Percentiles rank a stretch among this genome's conserved stretches.
Conservation (phyloP, 37 sponge, comb jelly and placozoan genomes). For the Tethya wilhelma region DNA sequence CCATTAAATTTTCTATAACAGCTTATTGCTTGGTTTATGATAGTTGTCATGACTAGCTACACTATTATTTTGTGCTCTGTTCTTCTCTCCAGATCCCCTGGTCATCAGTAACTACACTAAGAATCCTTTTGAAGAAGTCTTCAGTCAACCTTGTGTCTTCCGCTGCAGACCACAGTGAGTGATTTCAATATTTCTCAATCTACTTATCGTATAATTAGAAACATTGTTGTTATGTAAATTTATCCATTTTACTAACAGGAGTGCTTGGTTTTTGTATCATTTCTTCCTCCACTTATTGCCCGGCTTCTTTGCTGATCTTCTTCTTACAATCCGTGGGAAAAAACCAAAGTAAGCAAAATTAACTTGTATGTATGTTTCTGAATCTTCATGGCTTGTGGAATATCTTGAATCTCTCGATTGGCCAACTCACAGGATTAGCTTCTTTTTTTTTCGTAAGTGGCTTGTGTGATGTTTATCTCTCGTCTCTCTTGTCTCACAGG, state of each 20-base stretch:
- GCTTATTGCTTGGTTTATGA: too few relatives aligned
- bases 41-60: too few relatives aligned
- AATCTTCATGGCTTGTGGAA: not conserved
- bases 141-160: constrained; percentile 46
- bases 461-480: not conserved
- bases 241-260: not conserved
- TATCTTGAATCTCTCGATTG: too few relatives aligned
- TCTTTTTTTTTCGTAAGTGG: not conserved
- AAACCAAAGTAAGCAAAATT: constrained; percentile 54
- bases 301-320: constrained; percentile 65
- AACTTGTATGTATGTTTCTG: not conserved
- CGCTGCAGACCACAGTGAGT: constrained; percentile 30
- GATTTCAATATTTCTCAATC: not conserved
- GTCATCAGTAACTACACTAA: constrained; percentile 19
- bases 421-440: too few relatives aligned
- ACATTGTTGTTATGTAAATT: not conserved
- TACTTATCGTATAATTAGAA: not conserved
- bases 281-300: constrained; percentile 75
- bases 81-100: constrained; percentile 28
- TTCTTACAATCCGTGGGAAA: constrained; percentile 61
- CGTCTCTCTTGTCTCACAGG: constrained; percentile 1
- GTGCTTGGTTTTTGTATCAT: constrained; percentile 58
- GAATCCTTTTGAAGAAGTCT: constrained; percentile 74
- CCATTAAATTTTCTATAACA: not conserved
- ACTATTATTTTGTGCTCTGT: not conserved